Percentiles rank a stretch among this genome's conserved stretches.
phyloP scores from a whole-genome alignment of 2,113 vertebrate genomes.

The Eubucco bourcierii region DNA sequence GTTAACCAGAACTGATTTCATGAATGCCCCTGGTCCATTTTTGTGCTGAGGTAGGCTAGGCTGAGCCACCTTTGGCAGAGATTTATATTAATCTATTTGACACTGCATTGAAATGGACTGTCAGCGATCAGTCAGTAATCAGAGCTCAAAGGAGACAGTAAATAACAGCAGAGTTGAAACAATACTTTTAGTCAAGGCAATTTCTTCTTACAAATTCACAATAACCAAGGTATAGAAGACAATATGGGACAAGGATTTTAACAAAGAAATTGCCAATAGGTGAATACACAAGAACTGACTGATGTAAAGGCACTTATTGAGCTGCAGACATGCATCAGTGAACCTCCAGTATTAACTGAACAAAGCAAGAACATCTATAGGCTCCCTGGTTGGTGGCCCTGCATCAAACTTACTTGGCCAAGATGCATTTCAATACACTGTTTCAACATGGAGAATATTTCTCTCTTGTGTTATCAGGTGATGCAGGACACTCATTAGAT shows the following conservation, averaged over 20 bases:
- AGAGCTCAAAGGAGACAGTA: background rate
- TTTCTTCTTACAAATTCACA: background rate
- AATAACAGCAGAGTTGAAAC: background rate
- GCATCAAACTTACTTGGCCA: background rate
- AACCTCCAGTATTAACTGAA: background rate
- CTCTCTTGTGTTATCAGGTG: background rate
- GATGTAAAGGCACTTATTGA: background rate
- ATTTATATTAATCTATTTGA: background rate
- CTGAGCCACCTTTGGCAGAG: background rate
- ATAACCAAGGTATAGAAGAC: slow-evolving; percentile 7
- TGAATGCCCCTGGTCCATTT: background rate
- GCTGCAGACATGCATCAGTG: background rate
- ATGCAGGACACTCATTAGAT: background rate
- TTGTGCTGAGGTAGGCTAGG: background rate
- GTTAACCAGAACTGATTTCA: background rate
- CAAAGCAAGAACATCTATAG: background rate
- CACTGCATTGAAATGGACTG: background rate
- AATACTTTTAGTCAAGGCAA: background rate
- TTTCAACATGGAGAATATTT: background rate
- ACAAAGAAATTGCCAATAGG: background rate
- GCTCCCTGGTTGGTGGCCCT: background rate
- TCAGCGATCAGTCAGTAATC: background rate
- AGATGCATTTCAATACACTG: rapidly evolving
- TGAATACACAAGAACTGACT: background rate
- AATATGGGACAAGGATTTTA: background rate